A percentile compares a stretch with the other conserved stretches of the same genome.
phyloP scores from a whole-genome alignment of 2,113 vertebrate species.

The Telmatochromis sp. region DNA sequence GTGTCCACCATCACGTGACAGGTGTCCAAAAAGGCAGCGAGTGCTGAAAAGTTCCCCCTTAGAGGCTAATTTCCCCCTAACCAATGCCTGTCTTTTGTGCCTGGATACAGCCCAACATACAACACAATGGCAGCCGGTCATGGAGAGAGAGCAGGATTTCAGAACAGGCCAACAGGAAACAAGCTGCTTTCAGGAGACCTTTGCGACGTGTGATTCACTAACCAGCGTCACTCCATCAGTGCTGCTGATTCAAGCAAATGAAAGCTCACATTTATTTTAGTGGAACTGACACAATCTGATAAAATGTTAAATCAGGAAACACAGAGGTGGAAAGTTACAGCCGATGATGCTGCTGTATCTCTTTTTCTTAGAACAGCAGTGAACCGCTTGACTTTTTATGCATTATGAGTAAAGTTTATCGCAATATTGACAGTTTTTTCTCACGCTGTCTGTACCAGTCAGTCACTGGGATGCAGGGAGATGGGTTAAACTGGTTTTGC shows the following conservation, averaged over 20 bases:
- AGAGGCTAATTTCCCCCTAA: background rate
- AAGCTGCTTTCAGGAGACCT: background rate
- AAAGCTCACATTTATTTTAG: background rate
- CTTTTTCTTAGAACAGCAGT: background rate
- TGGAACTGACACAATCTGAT: background rate
- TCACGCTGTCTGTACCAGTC: rapidly evolving
- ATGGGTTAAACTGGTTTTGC: background rate
- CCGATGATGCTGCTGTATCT: background rate
- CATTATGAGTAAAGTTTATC: background rate
- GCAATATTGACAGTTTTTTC: background rate
- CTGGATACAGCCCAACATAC: background rate
- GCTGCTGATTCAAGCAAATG: background rate
- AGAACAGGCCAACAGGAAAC: background rate
- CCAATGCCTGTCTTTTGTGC: background rate
- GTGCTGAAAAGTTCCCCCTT: background rate
- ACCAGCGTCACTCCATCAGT: background rate
- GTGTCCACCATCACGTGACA: background rate
- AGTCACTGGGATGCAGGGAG: background rate
- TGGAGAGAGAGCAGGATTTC: background rate
- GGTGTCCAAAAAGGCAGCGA: background rate
- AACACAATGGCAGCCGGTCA: background rate
- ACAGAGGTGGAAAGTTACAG: background rate
- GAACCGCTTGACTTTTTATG: background rate
- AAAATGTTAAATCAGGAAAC: background rate
- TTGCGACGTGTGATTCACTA: background rate